Evolutionary conservation across 2,797 vertebrate species (phyloP), one percentile per base, ranked within the genome.

Genomic region (Rachycentron canadum): DNA sequence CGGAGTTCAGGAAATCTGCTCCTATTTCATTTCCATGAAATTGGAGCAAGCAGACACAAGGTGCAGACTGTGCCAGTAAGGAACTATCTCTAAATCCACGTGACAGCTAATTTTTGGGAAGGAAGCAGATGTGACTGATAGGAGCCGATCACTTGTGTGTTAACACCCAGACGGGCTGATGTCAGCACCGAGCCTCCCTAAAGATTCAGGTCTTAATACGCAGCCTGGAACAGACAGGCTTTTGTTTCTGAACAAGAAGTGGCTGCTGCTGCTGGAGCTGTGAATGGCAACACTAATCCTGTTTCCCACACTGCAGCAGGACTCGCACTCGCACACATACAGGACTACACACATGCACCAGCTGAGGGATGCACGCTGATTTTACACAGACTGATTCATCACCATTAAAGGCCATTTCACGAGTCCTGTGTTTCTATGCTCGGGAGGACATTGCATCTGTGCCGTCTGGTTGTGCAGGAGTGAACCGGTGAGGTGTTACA

Each of bases 261-360:
- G 59, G 36, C 45, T 23, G 52, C 71, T 64, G 78, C 79, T 56
- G 78, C 7, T 47, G 32, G 55, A 71, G 77, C 73, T 21, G 68
- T 80, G 82, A 88, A 86, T 76, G 79, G 73, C 71, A 28, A 32
- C 68, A 2, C 77, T 91, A 85, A 90, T 88, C 85, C 81, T 49
- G 11, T 67, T 72, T 56, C 79, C 82, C 78, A 75, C 67, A 59
- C 63, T 49, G 17, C 53, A 60, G 43, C 52, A 3, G 34, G 55
- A 72, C 57, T 50, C 75, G 67, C 11, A 56, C 26, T n/a, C 67
- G 1, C 63, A 64, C 43, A 38, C 61, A 19, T 5, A 50, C 25
- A 26, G 12, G 23, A 25, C 41, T 58, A 45, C 17, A 49, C 45
- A 32, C 36, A 23, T 23, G n/a, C 52, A n/a, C 47, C 32, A 32